These are phyloP conservation scores for Molossus alvarezi DNA, from an alignment of 2,797 vertebrate genomes.

Conservation along the genomic window DNA sequence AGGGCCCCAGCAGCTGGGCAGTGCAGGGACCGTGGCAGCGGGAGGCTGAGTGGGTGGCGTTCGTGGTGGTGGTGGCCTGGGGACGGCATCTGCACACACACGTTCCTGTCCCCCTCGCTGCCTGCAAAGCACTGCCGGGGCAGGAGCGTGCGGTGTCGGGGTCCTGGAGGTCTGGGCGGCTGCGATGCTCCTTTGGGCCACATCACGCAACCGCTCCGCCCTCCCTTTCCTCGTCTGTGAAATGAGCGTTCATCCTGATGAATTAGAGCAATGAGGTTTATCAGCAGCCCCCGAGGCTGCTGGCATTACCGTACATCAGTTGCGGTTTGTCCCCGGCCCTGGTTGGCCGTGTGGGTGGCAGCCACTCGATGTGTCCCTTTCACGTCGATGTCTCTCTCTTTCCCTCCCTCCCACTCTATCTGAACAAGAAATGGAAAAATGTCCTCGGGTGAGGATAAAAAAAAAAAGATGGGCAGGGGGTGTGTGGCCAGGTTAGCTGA, in stretches of 20 bases:
- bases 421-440: no score
- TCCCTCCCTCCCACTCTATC: no score
- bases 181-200: accelerated
- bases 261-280: neutral
- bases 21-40: accelerated
- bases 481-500: neutral
- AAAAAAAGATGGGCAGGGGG: neutral
- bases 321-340: no score
- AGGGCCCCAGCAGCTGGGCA: neutral
- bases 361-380: no score
- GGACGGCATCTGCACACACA: accelerated
- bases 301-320: neutral
- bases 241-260: neutral
- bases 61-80: neutral
- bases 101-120: neutral
- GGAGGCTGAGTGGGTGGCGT: accelerated
- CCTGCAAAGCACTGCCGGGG: no score
- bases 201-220: neutral
- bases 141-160: accelerated
- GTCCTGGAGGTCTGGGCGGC: neutral
- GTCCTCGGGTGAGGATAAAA: no score
- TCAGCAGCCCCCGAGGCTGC: neutral
- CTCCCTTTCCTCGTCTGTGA: neutral
- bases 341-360: no score
- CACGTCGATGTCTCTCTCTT: no score